Percentiles rank a stretch among this genome's conserved stretches.
These are phyloP conservation scores for Phymorhynchus buccinoides DNA, from an alignment of 1,140 invertebrate species.

Conservation along the genomic window DNA sequence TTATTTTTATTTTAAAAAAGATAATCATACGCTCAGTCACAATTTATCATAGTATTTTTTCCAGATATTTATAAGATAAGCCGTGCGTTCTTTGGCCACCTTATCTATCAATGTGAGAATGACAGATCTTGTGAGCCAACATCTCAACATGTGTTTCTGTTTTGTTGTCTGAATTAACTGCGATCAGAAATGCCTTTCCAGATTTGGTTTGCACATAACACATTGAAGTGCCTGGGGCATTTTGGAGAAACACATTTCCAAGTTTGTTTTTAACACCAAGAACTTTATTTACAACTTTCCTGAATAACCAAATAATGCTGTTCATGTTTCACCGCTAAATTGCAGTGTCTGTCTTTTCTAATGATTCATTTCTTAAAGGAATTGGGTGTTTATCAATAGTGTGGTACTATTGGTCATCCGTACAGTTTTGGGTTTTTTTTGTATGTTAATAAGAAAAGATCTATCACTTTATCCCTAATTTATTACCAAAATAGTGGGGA, in stretches of 20 bases:
- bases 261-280: neutral
- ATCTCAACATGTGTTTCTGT: too few relatives aligned
- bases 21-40: neutral
- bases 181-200: neutral
- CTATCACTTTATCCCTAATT: too few relatives aligned
- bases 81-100: neutral
- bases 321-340: neutral
- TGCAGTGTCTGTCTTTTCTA: neutral
- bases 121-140: neutral
- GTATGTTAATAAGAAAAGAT: too few relatives aligned
- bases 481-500: too few relatives aligned
- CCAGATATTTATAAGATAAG: neutral
- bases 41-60: neutral
- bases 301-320: neutral
- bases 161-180: neutral
- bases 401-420: too few relatives aligned
- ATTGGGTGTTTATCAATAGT: too few relatives aligned
- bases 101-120: neutral
- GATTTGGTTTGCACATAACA: neutral
- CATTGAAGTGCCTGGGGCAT: neutral
- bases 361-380: neutral
- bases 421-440: too few relatives aligned
- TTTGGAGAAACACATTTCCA: neutral
- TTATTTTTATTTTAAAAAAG: neutral
- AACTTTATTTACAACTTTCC: neutral